phyloP scores from a whole-genome alignment of 2,113 vertebrate species.

The Panthera leo region DNA sequence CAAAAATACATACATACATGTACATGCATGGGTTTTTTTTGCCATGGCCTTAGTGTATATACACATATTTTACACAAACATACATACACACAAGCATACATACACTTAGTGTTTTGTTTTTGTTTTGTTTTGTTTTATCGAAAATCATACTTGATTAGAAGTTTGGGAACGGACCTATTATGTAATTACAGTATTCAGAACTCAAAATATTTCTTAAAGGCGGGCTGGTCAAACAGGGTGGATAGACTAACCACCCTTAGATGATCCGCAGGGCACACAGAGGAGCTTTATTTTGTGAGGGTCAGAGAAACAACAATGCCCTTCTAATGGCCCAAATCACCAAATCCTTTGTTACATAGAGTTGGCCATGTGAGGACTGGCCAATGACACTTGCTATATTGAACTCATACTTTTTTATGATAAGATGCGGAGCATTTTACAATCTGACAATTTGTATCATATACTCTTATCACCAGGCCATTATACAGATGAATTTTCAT shows the following conservation, averaged over 20 bases:
- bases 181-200: not conserved
- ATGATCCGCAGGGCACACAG: not conserved
- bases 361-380: not conserved
- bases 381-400: not conserved
- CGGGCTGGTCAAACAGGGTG: not conserved
- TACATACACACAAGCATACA: not conserved
- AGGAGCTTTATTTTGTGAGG: not conserved
- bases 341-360: not conserved
- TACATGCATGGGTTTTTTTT: not conserved
- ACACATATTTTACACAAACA: not conserved
- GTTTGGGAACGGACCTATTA: not conserved
- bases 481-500: not conserved
- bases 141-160: not conserved
- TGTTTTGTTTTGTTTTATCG: not conserved
- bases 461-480: not conserved
- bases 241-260: not conserved
- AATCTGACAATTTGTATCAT: not conserved
- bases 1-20: not conserved
- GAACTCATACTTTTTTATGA: not conserved
- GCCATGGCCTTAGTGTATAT: not conserved
- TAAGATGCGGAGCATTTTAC: not conserved
- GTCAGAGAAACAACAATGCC: not conserved
- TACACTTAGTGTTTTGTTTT: not conserved
- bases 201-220: not conserved
- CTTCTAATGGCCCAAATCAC: not conserved